These are phyloP conservation scores for Mus spretus DNA, from an alignment of 2,797 vertebrate genomes.

Conservation along the genomic window DNA sequence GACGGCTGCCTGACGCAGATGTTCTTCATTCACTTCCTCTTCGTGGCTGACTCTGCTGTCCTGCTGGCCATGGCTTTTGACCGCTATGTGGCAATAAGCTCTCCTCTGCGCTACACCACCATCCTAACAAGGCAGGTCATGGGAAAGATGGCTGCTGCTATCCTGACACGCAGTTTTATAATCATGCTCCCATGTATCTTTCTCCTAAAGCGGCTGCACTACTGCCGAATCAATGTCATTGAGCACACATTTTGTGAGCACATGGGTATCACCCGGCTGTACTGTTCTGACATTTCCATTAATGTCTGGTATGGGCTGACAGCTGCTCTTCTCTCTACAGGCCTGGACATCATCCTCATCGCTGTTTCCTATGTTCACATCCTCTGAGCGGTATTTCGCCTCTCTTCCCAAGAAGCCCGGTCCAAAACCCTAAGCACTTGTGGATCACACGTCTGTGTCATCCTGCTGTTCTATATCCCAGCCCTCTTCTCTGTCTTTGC, in stretches of 20 bases:
- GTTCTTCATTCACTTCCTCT: conserved; percentile 80
- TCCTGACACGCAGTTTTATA: conserved; percentile 63
- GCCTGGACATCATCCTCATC: conserved; percentile 71
- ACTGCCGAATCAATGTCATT: conserved; percentile 71
- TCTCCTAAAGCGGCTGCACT: conserved; percentile 65
- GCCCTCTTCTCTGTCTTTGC: conserved; percentile 79
- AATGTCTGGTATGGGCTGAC: conserved; percentile 72
- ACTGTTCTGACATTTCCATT: conserved; percentile 76
- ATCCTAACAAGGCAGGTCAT: conserved; percentile 45
- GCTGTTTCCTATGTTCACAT: conserved; percentile 63
- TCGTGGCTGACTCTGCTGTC: conserved; percentile 74
- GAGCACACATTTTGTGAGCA: conserved; percentile 77
- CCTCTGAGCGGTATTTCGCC: conserved; percentile 67
- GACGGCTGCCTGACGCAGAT: conserved; percentile 79
- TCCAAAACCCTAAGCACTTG: conserved; percentile 72
- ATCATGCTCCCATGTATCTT: conserved; percentile 73
- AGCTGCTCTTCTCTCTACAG: conserved; percentile 74
- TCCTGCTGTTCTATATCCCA: conserved; percentile 70
- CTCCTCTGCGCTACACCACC: conserved; percentile 34
- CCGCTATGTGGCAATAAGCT: conserved; percentile 70
- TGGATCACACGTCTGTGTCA: conserved; percentile 73
- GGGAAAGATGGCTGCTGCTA: not conserved
- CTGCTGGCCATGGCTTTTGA: conserved; percentile 79
- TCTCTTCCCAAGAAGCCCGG: conserved; percentile 48
- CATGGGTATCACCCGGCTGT: conserved; percentile 69